Percentiles rank a stretch among this genome's conserved stretches.
Evolutionary conservation across 2,113 vertebrate species (phyloP).

Genomic region (Orycteropus afer): DNA sequence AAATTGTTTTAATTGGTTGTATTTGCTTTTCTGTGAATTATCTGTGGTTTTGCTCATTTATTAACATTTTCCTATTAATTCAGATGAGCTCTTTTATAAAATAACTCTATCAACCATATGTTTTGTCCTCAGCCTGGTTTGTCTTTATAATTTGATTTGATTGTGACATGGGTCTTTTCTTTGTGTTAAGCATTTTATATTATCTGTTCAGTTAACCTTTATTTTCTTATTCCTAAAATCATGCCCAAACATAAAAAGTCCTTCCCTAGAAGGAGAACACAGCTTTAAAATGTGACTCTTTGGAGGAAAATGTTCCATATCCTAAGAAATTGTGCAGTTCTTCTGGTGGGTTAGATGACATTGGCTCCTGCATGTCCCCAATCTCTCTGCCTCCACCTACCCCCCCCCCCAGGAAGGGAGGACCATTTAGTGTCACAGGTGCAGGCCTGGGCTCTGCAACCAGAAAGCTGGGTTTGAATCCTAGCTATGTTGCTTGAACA

Average conservation of each 20-base stretch:
- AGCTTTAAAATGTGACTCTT: conserved; percentile 20
- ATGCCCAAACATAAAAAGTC: conserved; percentile 43
- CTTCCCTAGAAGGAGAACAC: background rate
- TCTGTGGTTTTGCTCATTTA: conserved; percentile 19
- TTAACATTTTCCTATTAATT: conserved; percentile 40
- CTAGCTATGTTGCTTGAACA: background rate
- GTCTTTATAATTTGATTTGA: conserved; percentile 13
- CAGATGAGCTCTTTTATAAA: conserved; percentile 28
- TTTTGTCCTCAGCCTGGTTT: background rate
- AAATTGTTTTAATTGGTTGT: background rate
- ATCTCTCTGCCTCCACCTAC: background rate
- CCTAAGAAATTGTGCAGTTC: conserved; percentile 22
- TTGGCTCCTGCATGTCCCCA: background rate
- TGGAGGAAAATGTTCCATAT: conserved; percentile 2
- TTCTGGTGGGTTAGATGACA: background rate
- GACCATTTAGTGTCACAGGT: background rate
- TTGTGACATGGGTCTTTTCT: background rate
- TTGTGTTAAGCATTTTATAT: conserved; percentile 51
- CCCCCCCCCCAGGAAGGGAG: background rate
- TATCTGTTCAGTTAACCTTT: conserved; percentile 39
- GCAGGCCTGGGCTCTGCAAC: background rate
- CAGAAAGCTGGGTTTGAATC: background rate
- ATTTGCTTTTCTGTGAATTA: background rate
- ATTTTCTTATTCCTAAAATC: conserved; percentile 56
- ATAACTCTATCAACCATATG: background rate